These are phyloP conservation scores for Squalus acanthias DNA, from an alignment of 2,797 vertebrate genomes.

Conservation along the genomic window DNA sequence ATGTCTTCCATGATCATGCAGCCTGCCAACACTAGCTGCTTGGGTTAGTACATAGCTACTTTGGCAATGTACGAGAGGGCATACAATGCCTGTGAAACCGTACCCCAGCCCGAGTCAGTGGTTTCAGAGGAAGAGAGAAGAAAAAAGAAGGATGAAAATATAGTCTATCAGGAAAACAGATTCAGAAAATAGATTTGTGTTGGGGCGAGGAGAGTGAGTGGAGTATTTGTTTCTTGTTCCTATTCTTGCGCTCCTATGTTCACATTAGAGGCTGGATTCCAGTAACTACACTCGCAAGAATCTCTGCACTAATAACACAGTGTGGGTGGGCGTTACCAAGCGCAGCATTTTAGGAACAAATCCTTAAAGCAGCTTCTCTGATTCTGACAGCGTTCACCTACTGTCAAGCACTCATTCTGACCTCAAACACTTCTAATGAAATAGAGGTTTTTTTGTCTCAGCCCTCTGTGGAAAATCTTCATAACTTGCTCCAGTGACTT, in stretches of 20 bases:
- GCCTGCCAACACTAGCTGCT: background rate
- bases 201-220: background rate
- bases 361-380: conserved; percentile 25
- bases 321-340: conserved; percentile 12
- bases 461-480: background rate
- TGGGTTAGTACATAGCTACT: background rate
- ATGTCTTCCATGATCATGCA: background rate
- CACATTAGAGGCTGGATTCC: background rate
- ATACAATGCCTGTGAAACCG: background rate
- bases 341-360: conserved; percentile 32
- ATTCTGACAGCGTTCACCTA: background rate
- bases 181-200: background rate
- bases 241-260: background rate
- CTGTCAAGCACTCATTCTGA: background rate
- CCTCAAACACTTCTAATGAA: background rate
- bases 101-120: background rate
- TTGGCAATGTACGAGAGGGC: background rate
- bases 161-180: background rate
- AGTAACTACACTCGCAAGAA: background rate
- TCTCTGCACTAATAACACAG: background rate
- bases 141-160: background rate
- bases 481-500: background rate
- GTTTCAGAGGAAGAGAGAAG: background rate
- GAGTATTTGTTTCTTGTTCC: background rate
- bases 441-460: background rate